These are phyloP conservation scores for Carlito syrichta DNA, from an alignment of 2,113 vertebrate species.

Conservation along the genomic window DNA sequence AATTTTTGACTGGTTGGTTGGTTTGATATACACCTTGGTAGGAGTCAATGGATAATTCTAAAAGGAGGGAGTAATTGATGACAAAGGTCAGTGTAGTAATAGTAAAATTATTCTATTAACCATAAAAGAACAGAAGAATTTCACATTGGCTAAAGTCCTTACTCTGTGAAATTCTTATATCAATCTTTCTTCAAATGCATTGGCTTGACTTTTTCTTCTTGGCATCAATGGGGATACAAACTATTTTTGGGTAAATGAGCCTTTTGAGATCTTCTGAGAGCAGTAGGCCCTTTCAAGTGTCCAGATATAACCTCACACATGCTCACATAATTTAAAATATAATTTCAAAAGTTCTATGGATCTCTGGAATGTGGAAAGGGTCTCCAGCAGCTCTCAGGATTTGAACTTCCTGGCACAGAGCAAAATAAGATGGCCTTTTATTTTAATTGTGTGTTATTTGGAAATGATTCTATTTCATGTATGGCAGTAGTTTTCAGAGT, in stretches of 20 bases:
- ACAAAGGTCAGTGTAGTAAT: background rate
- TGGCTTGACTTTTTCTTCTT: background rate
- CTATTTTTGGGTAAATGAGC: background rate
- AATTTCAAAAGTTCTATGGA: background rate
- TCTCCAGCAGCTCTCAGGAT: background rate
- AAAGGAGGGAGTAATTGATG: background rate
- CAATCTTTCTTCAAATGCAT: background rate
- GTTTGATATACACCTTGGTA: background rate
- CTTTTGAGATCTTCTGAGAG: background rate
- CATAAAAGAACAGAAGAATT: background rate
- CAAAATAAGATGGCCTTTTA: background rate
- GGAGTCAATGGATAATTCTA: background rate
- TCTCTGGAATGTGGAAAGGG: background rate
- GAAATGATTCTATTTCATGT: background rate
- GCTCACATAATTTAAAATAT: background rate
- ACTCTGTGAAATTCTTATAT: background rate
- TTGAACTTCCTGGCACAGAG: background rate
- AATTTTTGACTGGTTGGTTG: background rate
- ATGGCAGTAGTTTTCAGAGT: background rate
- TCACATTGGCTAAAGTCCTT: background rate
- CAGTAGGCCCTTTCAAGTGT: background rate
- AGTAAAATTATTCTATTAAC: background rate
- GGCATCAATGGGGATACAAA: background rate
- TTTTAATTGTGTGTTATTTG: background rate
- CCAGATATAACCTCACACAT: background rate